These are phyloP conservation scores for Callyntrura guangdongensis DNA, from an alignment of 2,888 invertebrate genomes.

Conservation along the genomic window DNA sequence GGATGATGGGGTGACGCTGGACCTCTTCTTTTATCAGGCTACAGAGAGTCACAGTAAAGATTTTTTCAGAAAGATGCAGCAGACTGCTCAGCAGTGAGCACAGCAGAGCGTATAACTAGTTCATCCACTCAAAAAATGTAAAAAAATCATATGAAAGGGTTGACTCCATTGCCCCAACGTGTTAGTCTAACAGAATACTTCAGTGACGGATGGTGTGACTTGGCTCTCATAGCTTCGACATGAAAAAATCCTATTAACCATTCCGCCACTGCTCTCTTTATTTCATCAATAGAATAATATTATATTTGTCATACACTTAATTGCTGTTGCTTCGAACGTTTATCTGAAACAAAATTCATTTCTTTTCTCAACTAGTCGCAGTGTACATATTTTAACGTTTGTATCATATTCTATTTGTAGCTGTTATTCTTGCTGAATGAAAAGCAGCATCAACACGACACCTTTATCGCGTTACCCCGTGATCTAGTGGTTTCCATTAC, in stretches of 20 bases:
- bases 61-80: conserved; percentile 43
- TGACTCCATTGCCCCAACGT: conserved; percentile 72
- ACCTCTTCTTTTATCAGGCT: conserved; percentile 48
- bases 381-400: neutral
- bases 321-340: neutral
- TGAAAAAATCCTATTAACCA: conserved; percentile 46
- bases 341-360: conserved; percentile 15
- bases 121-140: conserved; percentile 60
- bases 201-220: conserved; percentile 81
- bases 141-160: conserved; percentile 77
- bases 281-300: neutral
- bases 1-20: conserved; percentile 76
- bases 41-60: conserved; percentile 1
- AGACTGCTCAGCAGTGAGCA: neutral
- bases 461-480: conserved; percentile 69
- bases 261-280: conserved; percentile 36
- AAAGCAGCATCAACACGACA: neutral
- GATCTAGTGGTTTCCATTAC: conserved; percentile 5
- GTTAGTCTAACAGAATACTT: conserved; percentile 82
- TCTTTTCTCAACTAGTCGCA: conserved; percentile 38
- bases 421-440: neutral
- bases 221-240: conserved; percentile 66
- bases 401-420: too few relatives aligned
- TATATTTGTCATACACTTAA: neutral
- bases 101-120: conserved; percentile 42